phyloP scores from a whole-genome alignment of 1,140 invertebrate genomes.

The Saccostrea echinata region DNA sequence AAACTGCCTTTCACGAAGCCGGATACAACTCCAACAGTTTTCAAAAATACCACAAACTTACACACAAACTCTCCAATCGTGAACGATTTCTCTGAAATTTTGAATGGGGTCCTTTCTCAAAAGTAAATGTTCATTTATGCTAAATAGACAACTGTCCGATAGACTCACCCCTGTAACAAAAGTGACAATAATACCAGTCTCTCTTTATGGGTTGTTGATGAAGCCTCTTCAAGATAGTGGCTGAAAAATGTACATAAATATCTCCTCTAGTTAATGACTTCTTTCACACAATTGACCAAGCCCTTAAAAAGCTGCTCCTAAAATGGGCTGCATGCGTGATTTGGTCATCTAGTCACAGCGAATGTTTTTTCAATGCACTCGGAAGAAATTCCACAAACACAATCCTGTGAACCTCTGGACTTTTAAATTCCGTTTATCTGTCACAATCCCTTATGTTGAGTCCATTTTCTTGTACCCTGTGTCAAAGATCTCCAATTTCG shows the following conservation, averaged over 20 bases:
- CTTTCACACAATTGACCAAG: conserved; percentile 7
- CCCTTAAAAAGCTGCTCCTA: background rate
- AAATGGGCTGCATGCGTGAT: background rate
- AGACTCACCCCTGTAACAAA: background rate
- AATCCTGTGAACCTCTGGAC: background rate
- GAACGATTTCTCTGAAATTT: background rate
- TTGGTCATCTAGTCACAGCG: conserved; percentile 9
- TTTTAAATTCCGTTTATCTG: conserved; percentile 32
- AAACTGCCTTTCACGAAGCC: background rate
- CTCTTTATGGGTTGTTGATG: conserved; percentile 23
- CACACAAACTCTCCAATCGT: background rate
- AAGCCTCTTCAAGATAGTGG: background rate
- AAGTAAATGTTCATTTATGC: conserved; percentile 8
- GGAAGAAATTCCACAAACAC: background rate
- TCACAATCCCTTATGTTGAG: background rate
- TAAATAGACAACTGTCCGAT: conserved; percentile 11
- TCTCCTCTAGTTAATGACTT: background rate
- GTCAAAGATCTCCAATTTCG: conserved; percentile 16
- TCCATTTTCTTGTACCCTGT: conserved; percentile 13
- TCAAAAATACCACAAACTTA: background rate
- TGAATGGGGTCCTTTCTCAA: background rate
- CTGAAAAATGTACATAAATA: conserved; percentile 10
- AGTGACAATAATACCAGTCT: conserved; percentile 13
- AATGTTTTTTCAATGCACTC: conserved; percentile 27
- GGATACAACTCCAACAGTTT: background rate